Evolutionary conservation across 2,888 invertebrate species (phyloP).

Genomic region (Pachydiplax longipennis): DNA sequence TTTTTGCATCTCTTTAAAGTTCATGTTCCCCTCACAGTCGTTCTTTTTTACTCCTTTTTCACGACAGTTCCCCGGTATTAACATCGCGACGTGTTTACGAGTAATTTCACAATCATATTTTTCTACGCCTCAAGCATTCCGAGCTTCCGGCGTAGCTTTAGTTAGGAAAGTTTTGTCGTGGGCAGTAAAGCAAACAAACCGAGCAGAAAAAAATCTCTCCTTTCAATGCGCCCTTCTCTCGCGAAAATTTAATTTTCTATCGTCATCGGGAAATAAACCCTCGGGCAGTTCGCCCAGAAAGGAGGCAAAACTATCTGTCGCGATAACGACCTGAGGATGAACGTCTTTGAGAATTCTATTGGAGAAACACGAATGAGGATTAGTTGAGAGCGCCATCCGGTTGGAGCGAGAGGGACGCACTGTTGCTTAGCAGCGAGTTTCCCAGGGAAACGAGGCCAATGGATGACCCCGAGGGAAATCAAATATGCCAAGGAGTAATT

Average conservation of each 20-base stretch:
- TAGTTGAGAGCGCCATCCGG: background rate
- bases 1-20: too few species aligned
- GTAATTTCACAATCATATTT: too few species aligned
- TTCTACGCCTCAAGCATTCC: too few species aligned
- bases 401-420: background rate
- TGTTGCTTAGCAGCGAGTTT: background rate
- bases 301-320: background rate
- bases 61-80: too few species aligned
- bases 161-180: too few species aligned
- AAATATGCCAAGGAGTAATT: conserved; percentile 45
- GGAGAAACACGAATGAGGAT: background rate
- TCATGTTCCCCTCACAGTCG: too few species aligned
- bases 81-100: too few species aligned
- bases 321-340: background rate
- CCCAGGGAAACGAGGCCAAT: conserved; percentile 15
- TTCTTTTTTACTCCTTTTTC: too few species aligned
- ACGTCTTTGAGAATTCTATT: background rate
- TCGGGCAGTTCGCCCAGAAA: background rate
- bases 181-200: too few species aligned
- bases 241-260: background rate
- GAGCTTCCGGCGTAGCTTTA: too few species aligned
- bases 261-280: background rate
- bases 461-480: conserved; percentile 44
- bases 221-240: background rate
- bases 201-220: background rate